Evolutionary conservation across 2,113 vertebrate species (phyloP).

Genomic region (Capreolus pygargus): DNA sequence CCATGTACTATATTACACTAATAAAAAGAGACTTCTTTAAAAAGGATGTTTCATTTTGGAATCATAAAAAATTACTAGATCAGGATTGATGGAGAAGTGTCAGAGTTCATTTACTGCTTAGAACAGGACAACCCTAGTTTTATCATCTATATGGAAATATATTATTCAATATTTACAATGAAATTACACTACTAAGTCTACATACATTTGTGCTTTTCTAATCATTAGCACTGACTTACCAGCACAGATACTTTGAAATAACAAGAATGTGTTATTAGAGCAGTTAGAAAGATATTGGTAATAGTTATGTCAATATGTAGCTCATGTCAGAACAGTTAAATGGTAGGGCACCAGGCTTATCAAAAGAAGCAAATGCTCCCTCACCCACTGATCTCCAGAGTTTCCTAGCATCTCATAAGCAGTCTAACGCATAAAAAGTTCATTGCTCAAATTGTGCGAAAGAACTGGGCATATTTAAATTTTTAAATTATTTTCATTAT

Average conservation of each 20-base stretch:
- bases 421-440: slow-evolving; percentile 48
- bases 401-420: slow-evolving; percentile 43
- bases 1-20: background rate
- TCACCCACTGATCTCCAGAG: background rate
- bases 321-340: slow-evolving; percentile 29
- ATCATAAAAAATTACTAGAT: background rate
- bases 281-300: slow-evolving; percentile 31
- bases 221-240: background rate
- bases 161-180: background rate
- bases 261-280: slow-evolving; percentile 23
- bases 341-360: background rate
- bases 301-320: slow-evolving; percentile 21
- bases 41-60: slow-evolving; percentile 6
- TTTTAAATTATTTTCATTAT: slow-evolving; percentile 24
- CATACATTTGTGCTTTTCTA: background rate
- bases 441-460: slow-evolving; percentile 19
- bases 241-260: slow-evolving; percentile 1
- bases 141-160: background rate
- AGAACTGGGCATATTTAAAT: slow-evolving; percentile 31
- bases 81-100: background rate
- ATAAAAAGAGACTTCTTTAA: background rate
- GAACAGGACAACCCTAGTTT: background rate
- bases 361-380: background rate
- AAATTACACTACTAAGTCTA: slow-evolving; percentile 4
- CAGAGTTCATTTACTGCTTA: slow-evolving; percentile 16